A percentile compares a stretch with the other conserved stretches of the same genome.
Conservation (phyloP, 23 tunicate genomes). For the Halocynthia roretzi region DNA sequence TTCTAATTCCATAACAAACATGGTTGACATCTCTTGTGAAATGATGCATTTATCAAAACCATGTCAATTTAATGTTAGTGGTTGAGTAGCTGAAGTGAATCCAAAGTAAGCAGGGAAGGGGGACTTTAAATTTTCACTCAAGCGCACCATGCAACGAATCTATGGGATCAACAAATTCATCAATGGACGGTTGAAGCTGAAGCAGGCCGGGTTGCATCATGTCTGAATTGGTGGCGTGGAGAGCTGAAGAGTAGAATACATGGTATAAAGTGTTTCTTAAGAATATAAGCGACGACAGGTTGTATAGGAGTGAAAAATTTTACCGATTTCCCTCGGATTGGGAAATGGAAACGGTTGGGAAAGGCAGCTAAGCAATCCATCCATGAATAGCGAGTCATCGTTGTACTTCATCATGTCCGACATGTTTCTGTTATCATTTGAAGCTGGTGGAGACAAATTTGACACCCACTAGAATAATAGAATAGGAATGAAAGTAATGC, state of each 20-base stretch:
- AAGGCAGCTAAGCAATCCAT: slow-evolving; percentile 59
- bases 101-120: not conserved
- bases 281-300: not conserved
- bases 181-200: slow-evolving; percentile 83
- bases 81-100: not conserved
- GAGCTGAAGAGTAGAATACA: slow-evolving; percentile 23
- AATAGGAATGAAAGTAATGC: not conserved
- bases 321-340: slow-evolving; percentile 86
- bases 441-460: slow-evolving; percentile 8
- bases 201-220: slow-evolving; percentile 94
- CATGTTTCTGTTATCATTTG: slow-evolving; percentile 11
- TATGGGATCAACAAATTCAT: slow-evolving; percentile 64
- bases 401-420: not conserved
- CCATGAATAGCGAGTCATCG: slow-evolving; percentile 34
- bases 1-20: not conserved
- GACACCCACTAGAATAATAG: slow-evolving; percentile 14
- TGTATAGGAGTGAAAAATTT: not conserved
- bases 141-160: slow-evolving; percentile 68
- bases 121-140: not conserved
- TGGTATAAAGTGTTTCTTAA: not conserved
- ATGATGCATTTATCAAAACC: not conserved
- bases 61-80: not conserved
- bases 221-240: slow-evolving; percentile 87
- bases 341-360: slow-evolving; percentile 92
- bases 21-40: not conserved